These are phyloP conservation scores for Whitmania pigra DNA, from an alignment of 1,140 invertebrate species.

Conservation along the genomic window DNA sequence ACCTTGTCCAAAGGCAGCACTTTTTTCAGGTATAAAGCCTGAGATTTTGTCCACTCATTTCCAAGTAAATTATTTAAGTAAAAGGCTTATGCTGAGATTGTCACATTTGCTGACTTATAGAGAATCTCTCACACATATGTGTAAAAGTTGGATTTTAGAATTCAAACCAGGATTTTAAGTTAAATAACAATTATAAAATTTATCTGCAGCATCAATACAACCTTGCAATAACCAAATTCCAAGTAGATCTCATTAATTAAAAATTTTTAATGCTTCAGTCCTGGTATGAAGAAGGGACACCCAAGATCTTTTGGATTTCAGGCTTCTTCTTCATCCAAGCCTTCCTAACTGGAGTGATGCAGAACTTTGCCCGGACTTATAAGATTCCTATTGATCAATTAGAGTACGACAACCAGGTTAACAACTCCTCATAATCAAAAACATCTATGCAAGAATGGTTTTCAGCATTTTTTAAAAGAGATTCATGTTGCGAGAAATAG, in stretches of 20 bases:
- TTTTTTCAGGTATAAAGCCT: constrained; percentile 36
- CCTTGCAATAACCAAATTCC: neutral
- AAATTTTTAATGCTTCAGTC: constrained; percentile 32
- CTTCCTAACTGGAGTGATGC: constrained; percentile 43
- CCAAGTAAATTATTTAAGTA: too few relatives aligned
- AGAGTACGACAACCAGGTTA: constrained; percentile 41
- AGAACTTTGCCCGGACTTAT: constrained; percentile 43
- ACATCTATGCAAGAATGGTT: constrained; percentile 3
- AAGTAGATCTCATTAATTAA: neutral
- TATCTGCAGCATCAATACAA: neutral
- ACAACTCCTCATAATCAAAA: neutral
- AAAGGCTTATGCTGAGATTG: too few relatives aligned
- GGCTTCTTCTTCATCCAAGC: constrained; percentile 45
- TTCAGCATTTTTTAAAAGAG: constrained; percentile 19
- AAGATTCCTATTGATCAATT: constrained; percentile 43
- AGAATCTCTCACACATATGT: too few relatives aligned
- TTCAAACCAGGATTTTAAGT: too few relatives aligned
- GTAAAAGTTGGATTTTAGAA: too few relatives aligned
- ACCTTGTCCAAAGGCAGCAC: constrained; percentile 65
- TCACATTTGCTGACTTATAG: too few relatives aligned
- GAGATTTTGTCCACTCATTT: too few relatives aligned
- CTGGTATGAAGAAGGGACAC: constrained; percentile 41
- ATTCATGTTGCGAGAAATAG: neutral
- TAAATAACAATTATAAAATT: constrained; percentile 14
- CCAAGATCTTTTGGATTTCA: constrained; percentile 41